Evolutionary conservation across 2,888 invertebrate species (phyloP), one percentile per base, ranked within the genome.

Genomic region (Marasmarcha lunaedactyla): DNA sequence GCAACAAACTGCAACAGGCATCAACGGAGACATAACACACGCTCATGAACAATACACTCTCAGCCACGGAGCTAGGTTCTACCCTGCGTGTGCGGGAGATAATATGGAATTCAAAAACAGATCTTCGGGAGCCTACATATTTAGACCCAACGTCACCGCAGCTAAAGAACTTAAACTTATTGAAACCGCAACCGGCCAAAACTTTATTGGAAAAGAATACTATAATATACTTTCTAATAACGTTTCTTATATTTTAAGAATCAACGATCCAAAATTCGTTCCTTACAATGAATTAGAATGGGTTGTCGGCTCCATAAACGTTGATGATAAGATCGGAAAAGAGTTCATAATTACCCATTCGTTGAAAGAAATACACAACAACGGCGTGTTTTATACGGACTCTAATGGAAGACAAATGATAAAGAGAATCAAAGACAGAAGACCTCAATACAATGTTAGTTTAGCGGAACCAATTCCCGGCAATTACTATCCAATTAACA

Each of bases 401-500:
- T 91, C 95, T 0, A 99, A 98, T 65, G 98, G 97, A 0, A 84
- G 98, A 10, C 94, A 97, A 66, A 87, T 92, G 65, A 54, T 97
- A 14, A 87, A 89, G 53, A 81, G 97, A 15, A 84, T 85, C 7
- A 64, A 89, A 15, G 84, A 92, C 57, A 76, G 84, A 42, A 77
- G 96, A 10, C 90, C 92, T 0, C 90, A 94, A 0, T 98, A 91
- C 89, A 81, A 87, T 12, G 44, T 90, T 0, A 78, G 86, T 0
- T 54, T 93, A 9, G 71, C 81, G 0, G 97, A 98, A 63, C 87
- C 87, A 0, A 71, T 94, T 0, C 84, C 95, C 0, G 93, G 79
- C 0, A 99, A 99, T 64, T 99, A 98, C 63, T 98, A 97, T 63
- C 98, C 98, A 0, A 85, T 98, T 0, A 95, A 93, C 0, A 89